Evolutionary conservation across 2,888 invertebrate genomes (phyloP), one percentile per base, ranked within the genome.

Genomic region (Microdon myrmicae): DNA sequence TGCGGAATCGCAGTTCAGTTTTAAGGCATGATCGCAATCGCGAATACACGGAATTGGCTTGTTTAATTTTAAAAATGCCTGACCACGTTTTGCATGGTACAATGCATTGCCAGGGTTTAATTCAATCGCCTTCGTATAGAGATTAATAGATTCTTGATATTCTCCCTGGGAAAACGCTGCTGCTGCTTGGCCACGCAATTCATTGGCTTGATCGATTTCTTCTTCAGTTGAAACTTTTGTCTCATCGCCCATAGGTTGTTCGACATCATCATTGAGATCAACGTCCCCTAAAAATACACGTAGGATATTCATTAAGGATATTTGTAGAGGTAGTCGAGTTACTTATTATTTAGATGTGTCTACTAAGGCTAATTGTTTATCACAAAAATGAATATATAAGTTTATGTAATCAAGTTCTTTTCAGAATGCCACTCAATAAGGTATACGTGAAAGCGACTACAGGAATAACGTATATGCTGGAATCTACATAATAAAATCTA

Each of bases 41-140:
- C 90, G 88, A 71, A 96, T 94, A 67, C 94, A 94, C 3, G 95
- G 94, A 74, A 92, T 90, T n/a, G 94, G 92, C 77, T 92, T 94
- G 71, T 88, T 86, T 68, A 90, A 77, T 74, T 90, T 87, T 32
- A 96, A 80, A 74, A 87, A 92, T 1, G 86, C 83, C 81, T 93
- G 93, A 35, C 95, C 96, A 70, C 96, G 86, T 81, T 96, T 97
- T 9, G 96, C 93, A 79, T 91, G 94, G 53, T 94, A 82, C 68
- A 92, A 80, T 22, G 94, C 89, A 73, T 89, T 88, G 44, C 84
- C 85, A 7, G 92, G 90, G 79, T 92, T 91, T 1, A 90, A 76
- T 73, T 86, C 82, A 61, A 96, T 95, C 31, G 96, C 96, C 75
- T 94, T 90, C 16, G 90, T 90, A 76, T 90, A 96, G 35, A 90